Conservation (phyloP, 2,113 vertebrate genomes). For the Leucopsar rothschildi region DNA sequence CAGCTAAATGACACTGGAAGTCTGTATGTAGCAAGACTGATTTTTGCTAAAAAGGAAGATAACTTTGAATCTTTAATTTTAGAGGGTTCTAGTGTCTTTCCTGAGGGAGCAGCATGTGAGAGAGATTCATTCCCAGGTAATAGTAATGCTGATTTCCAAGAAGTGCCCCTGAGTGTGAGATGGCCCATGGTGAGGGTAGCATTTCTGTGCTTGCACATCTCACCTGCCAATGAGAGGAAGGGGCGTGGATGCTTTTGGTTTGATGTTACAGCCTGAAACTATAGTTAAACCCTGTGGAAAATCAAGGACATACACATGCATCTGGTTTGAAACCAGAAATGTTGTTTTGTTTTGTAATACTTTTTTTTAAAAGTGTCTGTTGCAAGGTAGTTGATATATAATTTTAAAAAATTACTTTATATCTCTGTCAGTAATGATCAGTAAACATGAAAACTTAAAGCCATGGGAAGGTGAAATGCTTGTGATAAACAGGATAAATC, state of each 20-base stretch:
- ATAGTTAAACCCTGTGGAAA: background rate
- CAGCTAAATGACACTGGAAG: background rate
- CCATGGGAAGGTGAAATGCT: background rate
- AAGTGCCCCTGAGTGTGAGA: background rate
- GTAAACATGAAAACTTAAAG: background rate
- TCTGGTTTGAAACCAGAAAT: background rate
- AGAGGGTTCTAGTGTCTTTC: background rate
- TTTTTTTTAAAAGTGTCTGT: background rate
- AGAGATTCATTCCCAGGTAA: background rate
- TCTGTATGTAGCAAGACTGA: background rate
- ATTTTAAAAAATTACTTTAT: background rate
- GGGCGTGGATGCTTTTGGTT: background rate
- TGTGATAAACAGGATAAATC: background rate
- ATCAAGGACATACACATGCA: background rate
- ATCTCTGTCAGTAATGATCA: background rate
- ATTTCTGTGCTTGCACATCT: background rate
- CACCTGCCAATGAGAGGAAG: accelerated
- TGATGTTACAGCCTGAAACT: background rate
- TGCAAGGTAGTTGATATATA: background rate
- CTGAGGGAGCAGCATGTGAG: background rate
- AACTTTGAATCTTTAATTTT: background rate
- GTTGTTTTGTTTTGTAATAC: background rate
- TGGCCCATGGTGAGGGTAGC: background rate
- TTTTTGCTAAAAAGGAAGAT: background rate
- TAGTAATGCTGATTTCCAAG: background rate